phyloP scores from a whole-genome alignment of 2,113 vertebrate species.

The Sinosuthora webbiana region DNA sequence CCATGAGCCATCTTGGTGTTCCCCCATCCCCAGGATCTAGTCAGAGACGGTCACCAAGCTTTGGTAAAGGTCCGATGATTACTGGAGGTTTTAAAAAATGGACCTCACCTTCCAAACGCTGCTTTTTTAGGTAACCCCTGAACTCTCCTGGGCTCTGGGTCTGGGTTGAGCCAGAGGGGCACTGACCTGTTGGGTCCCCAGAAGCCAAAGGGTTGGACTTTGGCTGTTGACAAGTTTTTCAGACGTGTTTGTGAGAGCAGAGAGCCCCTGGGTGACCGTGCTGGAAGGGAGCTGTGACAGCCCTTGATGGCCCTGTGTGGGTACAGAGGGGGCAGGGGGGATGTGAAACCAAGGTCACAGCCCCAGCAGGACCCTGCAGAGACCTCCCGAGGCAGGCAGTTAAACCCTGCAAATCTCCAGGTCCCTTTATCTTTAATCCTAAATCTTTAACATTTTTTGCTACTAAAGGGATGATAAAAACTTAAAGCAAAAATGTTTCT shows the following conservation, averaged over 20 bases:
- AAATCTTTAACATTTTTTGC: no score
- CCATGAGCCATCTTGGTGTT: accelerated
- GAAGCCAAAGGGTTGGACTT: not conserved
- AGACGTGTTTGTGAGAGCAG: not conserved
- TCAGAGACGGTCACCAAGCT: not conserved
- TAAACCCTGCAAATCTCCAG: not conserved
- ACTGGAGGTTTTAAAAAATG: not conserved
- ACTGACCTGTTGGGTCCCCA: not conserved
- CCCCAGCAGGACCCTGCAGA: not conserved
- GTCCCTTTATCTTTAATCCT: no score
- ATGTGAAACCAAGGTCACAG: not conserved
- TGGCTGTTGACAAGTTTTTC: not conserved
- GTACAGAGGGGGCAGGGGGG: no score
- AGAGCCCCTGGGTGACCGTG: no score
- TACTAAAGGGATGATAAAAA: not conserved
- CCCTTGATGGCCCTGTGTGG: accelerated
- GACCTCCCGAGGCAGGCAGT: accelerated
- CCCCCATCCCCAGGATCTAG: no score
- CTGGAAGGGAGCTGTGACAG: no score
- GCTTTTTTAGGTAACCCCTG: not conserved
- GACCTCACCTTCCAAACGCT: no score
- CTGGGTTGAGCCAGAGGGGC: not conserved
- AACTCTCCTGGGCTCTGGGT: not conserved
- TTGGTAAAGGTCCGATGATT: not conserved
- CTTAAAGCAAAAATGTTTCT: not conserved